Evolutionary conservation across 2,113 vertebrate genomes (phyloP).

Genomic region (Lynx canadensis): DNA sequence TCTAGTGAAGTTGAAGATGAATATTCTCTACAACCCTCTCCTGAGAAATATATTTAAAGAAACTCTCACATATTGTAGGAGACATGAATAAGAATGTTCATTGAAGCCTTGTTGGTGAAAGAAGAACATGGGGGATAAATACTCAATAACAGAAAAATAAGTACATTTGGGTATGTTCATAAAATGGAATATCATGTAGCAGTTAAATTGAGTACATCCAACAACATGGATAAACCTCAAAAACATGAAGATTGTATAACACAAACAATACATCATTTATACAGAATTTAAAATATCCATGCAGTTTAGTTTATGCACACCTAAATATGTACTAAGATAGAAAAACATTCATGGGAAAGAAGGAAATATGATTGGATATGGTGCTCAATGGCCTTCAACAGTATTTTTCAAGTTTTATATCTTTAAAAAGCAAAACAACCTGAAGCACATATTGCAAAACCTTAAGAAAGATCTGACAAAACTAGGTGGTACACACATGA

Average conservation of each 20-base stretch:
- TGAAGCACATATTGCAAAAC: background rate
- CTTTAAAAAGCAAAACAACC: background rate
- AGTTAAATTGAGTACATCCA: background rate
- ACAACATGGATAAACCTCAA: background rate
- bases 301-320: background rate
- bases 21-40: background rate
- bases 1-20: background rate
- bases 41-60: background rate
- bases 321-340: background rate
- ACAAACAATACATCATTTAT: background rate
- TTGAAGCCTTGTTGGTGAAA: background rate
- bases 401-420: background rate
- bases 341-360: background rate
- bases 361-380: background rate
- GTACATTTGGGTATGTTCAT: background rate
- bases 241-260: background rate
- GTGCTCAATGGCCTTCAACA: background rate
- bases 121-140: background rate
- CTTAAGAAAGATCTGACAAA: conserved; percentile 6
- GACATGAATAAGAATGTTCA: background rate
- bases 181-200: background rate
- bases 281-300: background rate
- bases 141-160: conserved; percentile 3
- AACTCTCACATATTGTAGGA: background rate
- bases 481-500: background rate